A percentile compares a stretch with the other conserved stretches of the same genome.
phyloP scores from a whole-genome alignment of 2,797 vertebrate species.

The Ceyx erithaca region DNA sequence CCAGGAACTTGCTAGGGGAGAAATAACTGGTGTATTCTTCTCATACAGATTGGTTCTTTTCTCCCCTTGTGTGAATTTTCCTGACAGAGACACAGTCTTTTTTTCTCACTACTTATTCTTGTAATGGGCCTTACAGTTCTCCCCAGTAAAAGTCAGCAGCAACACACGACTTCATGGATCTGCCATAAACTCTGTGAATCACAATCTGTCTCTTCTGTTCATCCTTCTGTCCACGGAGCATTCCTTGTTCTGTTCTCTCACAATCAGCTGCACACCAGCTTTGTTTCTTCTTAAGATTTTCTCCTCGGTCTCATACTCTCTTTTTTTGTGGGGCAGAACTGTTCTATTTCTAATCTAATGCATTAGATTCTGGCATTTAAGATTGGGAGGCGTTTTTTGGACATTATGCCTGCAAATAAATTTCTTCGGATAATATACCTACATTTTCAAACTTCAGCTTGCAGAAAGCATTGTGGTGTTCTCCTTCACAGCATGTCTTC shows the following conservation, averaged over 20 bases:
- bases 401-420: not conserved
- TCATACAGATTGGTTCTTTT: not conserved
- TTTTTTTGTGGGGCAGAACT: not conserved
- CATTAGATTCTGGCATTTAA: not conserved
- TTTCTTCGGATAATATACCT: not conserved
- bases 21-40: not conserved
- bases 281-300: constrained; percentile 1
- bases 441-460: not conserved
- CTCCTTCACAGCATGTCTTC: not conserved
- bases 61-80: not conserved
- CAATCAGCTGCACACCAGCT: not conserved
- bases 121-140: not conserved
- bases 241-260: not conserved
- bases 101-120: not conserved
- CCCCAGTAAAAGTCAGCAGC: not conserved
- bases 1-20: not conserved
- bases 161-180: not conserved
- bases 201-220: constrained; percentile 36
- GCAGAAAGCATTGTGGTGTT: not conserved
- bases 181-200: not conserved
- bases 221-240: not conserved
- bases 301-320: not conserved
- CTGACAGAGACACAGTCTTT: not conserved
- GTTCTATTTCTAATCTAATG: not conserved
- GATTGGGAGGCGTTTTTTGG: not conserved